phyloP scores from a whole-genome alignment of 2,888 invertebrate species.

The Diplazon laetatorius region DNA sequence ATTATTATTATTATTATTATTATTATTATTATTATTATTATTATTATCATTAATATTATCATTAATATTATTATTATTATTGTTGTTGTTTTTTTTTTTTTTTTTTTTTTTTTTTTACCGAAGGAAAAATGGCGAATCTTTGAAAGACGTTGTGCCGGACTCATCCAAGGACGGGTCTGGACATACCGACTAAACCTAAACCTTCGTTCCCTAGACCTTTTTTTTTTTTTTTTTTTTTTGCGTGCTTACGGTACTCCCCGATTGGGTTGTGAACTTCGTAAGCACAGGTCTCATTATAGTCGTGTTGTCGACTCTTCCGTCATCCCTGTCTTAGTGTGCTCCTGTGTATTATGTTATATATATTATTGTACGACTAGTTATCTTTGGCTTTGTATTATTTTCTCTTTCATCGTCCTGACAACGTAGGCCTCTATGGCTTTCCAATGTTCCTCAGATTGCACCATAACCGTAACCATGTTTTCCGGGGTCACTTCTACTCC shows the following conservation, averaged over 20 bases:
- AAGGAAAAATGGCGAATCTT: not conserved
- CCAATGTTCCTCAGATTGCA: not conserved
- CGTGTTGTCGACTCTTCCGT: no score
- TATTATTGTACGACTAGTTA: not conserved
- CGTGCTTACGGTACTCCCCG: not conserved
- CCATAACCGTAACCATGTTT: not conserved
- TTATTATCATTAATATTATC: no score
- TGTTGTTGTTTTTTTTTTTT: slow-evolving; percentile 1
- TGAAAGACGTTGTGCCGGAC: not conserved
- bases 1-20: no score
- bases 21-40: no score
- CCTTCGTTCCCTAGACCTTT: not conserved
- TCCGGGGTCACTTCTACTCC: not conserved
- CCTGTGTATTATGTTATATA: no score
- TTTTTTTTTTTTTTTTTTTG: no score
- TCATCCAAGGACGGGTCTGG: not conserved
- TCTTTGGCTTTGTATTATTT: not conserved
- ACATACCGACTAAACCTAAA: not conserved
- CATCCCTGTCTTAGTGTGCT: no score
- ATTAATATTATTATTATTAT: no score
- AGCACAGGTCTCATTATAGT: not conserved
- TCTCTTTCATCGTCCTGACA: not conserved
- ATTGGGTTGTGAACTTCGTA: not conserved
- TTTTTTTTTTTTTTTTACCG: not conserved
- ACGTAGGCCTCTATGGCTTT: not conserved